Evolutionary conservation across 2,113 vertebrate species (phyloP), one percentile per base, ranked within the genome.

Genomic region (Hyperoodon ampullatus): DNA sequence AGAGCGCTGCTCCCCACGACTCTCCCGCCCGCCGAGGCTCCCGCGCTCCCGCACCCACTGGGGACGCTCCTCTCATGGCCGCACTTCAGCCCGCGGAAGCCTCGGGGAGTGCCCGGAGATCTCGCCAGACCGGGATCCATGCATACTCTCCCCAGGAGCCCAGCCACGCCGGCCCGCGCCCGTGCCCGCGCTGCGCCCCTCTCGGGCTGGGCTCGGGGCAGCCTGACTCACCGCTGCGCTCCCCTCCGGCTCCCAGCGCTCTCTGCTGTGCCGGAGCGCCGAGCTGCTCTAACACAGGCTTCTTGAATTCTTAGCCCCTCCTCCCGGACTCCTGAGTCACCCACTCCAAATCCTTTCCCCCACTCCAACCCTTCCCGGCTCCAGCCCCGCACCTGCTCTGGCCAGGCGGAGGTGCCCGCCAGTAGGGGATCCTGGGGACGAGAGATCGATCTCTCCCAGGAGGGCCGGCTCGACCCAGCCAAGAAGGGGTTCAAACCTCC

Each of bases 201-300:
- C 77, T 92, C 53, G 23, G 65, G 82, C 85, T 65, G 74, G 39
- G 93, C 86, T 94, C 93, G 3, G 50, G 47, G 94, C 78, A 86
- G 94, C 94, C 80, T 94, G 95, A 98, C 98, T 98, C 97, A 97
- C 97, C 97, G 96, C 90, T 81, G 97, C 96, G 93, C 95, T 97
- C 97, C 97, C 96, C 98, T 97, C 95, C n/a, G 96, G 97, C 87
- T 97, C 95, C 96, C 55, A 77, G 96, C 96, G 97, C 97, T 88
- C 96, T 98, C 97, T 98, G 98, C 96, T 28, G 92, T 9, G 95
- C 96, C 42, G 33, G 94, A 97, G 97, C 92, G 35, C 70, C 4
- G 95, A 97, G 94, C 94, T 81, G 94, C 95, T 96, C 66, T 58
- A 86, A 88, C 90, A 96, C 93, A 94, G 92, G 95, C 96, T 94